phyloP scores from a whole-genome alignment of 1,140 invertebrate genomes.

The Magallana ariakensis region DNA sequence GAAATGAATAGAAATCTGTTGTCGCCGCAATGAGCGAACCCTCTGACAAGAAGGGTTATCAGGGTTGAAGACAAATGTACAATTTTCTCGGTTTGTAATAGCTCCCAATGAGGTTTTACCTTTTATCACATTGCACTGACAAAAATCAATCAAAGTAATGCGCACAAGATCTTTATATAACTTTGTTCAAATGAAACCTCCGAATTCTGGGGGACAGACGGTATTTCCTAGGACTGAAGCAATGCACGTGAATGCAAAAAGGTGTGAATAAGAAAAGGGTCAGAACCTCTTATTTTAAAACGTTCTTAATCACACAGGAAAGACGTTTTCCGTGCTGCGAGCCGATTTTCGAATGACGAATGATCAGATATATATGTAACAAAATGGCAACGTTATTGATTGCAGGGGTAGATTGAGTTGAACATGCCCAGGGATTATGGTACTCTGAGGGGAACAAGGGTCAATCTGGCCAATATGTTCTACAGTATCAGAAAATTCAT shows the following conservation, averaged over 20 bases:
- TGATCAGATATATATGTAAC: slow-evolving; percentile 22
- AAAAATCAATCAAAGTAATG: slow-evolving; percentile 37
- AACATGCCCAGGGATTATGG: neutral
- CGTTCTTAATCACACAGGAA: slow-evolving; percentile 5
- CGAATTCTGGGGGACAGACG: neutral
- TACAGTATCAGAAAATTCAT: neutral
- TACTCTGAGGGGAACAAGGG: neutral
- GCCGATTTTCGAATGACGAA: slow-evolving; percentile 21
- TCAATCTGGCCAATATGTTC: neutral
- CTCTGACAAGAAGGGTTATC: slow-evolving; percentile 22
- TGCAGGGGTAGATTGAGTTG: neutral
- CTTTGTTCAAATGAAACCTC: slow-evolving; percentile 13
- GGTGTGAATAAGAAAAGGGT: slow-evolving; percentile 32
- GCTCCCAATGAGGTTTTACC: slow-evolving; percentile 32
- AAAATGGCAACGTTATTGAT: slow-evolving; percentile 26
- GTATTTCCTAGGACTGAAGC: slow-evolving; percentile 11
- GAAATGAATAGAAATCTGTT: too few species aligned
- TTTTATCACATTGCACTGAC: slow-evolving; percentile 27
- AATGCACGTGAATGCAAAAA: slow-evolving; percentile 14
- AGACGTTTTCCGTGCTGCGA: slow-evolving; percentile 21
- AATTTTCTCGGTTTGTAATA: slow-evolving; percentile 12
- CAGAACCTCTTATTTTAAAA: slow-evolving; percentile 26
- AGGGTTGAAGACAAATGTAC: slow-evolving; percentile 35
- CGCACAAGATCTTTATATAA: slow-evolving; percentile 24
- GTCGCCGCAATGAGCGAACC: neutral